Evolutionary conservation across 2,113 vertebrate species (phyloP).

Genomic region (Anarrhichthys ocellatus): DNA sequence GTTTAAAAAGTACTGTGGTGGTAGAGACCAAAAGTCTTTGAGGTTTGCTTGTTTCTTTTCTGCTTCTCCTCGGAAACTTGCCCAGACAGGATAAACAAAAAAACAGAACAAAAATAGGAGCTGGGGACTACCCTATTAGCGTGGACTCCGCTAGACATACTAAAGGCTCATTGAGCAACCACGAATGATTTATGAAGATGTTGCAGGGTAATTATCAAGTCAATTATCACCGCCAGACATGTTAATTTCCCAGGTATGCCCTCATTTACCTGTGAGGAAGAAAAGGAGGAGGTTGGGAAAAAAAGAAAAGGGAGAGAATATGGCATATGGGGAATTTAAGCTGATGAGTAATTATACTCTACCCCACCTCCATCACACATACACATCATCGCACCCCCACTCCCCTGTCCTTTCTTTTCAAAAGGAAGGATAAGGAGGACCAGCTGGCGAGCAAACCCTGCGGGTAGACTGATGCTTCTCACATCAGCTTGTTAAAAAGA

Average conservation of each 20-base stretch:
- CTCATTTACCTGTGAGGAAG: slow-evolving; percentile 65
- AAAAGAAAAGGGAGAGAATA: slow-evolving; percentile 23
- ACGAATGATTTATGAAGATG: slow-evolving; percentile 72
- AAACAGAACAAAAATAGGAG: slow-evolving; percentile 48
- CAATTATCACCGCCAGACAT: slow-evolving; percentile 71
- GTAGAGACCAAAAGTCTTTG: slow-evolving; percentile 63
- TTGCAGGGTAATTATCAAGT: slow-evolving; percentile 72
- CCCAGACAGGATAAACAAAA: slow-evolving; percentile 62
- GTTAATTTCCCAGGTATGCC: slow-evolving; percentile 75
- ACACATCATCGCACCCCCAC: slow-evolving; percentile 19
- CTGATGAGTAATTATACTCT: slow-evolving; percentile 70
- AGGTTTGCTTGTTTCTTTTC: slow-evolving; percentile 65
- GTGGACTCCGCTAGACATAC: slow-evolving; percentile 9
- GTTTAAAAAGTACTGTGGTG: slow-evolving; percentile 60
- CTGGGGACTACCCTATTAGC: slow-evolving; percentile 52
- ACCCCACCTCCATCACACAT: slow-evolving; percentile 10
- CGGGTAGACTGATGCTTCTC: slow-evolving; percentile 26
- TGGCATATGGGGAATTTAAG: slow-evolving; percentile 60
- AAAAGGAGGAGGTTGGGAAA: slow-evolving; percentile 6
- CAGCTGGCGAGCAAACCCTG: slow-evolving; percentile 43
- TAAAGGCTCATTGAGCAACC: slow-evolving; percentile 47
- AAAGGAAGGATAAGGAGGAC: slow-evolving; percentile 35
- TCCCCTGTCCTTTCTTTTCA: slow-evolving; percentile 27
- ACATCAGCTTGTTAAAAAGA: slow-evolving; percentile 47
- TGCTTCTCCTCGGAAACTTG: slow-evolving; percentile 61